Percentiles rank a stretch among this genome's conserved stretches.
Evolutionary conservation across 2,888 invertebrate genomes (phyloP).

Genomic region (Rhorus exstirpatorius): DNA sequence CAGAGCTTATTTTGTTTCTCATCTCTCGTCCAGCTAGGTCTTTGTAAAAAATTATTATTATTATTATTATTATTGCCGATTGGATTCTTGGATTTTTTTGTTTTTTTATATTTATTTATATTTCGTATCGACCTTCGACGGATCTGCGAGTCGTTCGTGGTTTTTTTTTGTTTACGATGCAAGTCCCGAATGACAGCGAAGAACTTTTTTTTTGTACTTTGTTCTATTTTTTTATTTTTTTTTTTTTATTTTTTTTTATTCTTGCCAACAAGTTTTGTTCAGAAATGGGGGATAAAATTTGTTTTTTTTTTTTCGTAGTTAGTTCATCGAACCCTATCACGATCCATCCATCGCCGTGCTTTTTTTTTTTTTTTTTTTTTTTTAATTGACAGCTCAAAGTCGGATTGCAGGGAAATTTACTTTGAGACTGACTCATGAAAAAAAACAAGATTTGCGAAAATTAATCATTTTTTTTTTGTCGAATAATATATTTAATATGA

Average conservation of each 20-base stretch:
- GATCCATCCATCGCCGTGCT: neutral
- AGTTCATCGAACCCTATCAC: slow-evolving; percentile 12
- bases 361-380: too few relatives aligned
- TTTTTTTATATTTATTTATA: slow-evolving; percentile 61
- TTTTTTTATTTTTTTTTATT: slow-evolving; percentile 66
- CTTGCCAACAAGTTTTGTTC: slow-evolving; percentile 74
- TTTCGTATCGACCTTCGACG: too few relatives aligned
- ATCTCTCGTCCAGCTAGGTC: slow-evolving; percentile 30
- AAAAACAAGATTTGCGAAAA: too few relatives aligned
- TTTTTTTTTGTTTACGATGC: too few relatives aligned
- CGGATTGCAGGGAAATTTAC: too few relatives aligned
- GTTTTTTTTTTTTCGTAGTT: too few relatives aligned
- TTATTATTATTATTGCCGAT: slow-evolving; percentile 29
- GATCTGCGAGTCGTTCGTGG: slow-evolving; percentile 34
- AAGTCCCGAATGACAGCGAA: slow-evolving; percentile 69
- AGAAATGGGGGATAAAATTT: slow-evolving; percentile 56
- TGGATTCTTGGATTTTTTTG: slow-evolving; percentile 37
- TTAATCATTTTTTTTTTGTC: too few relatives aligned
- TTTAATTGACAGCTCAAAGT: too few relatives aligned
- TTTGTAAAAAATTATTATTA: slow-evolving; percentile 51
- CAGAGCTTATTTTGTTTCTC: slow-evolving; percentile 65
- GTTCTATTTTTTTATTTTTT: slow-evolving; percentile 49
- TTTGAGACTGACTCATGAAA: too few relatives aligned
- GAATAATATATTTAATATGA: too few relatives aligned
- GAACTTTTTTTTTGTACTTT: slow-evolving; percentile 81